Conservation (phyloP, 2,113 vertebrate genomes). For the Otis tarda region DNA sequence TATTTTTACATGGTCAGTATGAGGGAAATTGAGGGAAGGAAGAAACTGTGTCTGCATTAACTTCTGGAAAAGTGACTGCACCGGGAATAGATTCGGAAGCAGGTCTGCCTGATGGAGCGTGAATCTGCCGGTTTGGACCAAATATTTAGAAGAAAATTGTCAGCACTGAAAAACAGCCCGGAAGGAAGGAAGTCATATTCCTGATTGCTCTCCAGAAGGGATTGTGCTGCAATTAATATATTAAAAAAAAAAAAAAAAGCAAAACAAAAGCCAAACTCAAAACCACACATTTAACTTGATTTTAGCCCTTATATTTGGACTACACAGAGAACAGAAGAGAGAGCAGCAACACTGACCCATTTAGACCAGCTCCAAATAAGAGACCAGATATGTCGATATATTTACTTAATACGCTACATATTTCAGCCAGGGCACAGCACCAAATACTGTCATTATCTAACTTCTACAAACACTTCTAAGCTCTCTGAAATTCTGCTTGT, state of each 20-base stretch:
- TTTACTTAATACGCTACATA: background rate
- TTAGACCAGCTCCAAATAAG: background rate
- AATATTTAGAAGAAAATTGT: background rate
- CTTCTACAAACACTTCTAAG: background rate
- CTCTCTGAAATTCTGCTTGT: background rate
- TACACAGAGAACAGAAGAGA: background rate
- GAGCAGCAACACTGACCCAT: background rate
- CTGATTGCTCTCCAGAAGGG: background rate
- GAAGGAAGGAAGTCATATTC: background rate
- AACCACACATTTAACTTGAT: accelerated
- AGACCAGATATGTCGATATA: background rate
- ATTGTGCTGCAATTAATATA: background rate
- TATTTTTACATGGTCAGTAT: background rate
- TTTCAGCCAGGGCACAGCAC: background rate
- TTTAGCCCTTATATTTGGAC: background rate
- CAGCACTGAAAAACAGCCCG: background rate
- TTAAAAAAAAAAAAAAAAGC: background rate
- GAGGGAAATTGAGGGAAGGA: background rate
- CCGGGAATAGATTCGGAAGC: background rate
- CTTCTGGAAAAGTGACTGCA: background rate
- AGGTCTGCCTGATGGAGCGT: background rate
- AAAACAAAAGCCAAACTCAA: background rate
- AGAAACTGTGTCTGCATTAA: background rate
- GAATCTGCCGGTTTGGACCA: background rate
- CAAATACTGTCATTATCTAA: background rate